Percentiles rank a stretch among this genome's conserved stretches.
These are phyloP conservation scores for Drosophila ezoana DNA, from an alignment of 2,888 invertebrate genomes.

Conservation along the genomic window DNA sequence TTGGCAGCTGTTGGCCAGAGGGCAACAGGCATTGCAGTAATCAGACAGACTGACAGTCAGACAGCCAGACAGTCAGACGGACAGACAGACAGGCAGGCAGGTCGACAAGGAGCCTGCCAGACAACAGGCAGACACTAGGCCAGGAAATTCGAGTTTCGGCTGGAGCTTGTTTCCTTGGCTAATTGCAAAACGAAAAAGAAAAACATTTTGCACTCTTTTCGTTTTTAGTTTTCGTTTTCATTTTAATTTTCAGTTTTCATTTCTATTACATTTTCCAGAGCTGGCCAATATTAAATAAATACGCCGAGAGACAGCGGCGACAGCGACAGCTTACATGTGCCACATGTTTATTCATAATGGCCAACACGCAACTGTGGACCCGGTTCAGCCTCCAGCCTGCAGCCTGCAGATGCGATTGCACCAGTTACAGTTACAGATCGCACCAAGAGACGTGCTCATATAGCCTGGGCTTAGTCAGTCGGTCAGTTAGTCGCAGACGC, in stretches of 20 bases:
- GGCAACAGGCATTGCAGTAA: slow-evolving; percentile 11
- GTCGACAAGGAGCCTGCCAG: slow-evolving; percentile 7
- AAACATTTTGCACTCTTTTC: slow-evolving; percentile 50
- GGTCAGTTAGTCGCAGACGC: slow-evolving; percentile 38
- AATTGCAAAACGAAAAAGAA: slow-evolving; percentile 60
- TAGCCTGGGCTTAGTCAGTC: slow-evolving; percentile 8
- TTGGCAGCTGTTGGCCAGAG: slow-evolving; percentile 30
- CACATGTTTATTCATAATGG: slow-evolving; percentile 75
- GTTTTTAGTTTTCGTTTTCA: slow-evolving; percentile 33
- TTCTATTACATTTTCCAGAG: slow-evolving; percentile 49
- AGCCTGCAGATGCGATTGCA: slow-evolving; percentile 22
- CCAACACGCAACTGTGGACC: slow-evolving; percentile 50
- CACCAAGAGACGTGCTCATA: slow-evolving; percentile 40
- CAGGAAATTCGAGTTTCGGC: slow-evolving; percentile 59
- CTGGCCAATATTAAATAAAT: slow-evolving; percentile 52
- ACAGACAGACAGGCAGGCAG: slow-evolving; percentile 41
- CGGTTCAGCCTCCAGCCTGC: slow-evolving; percentile 3
- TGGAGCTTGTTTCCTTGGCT: slow-evolving; percentile 68
- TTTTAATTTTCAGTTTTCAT: slow-evolving; percentile 28
- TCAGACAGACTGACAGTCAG: slow-evolving; percentile 19
- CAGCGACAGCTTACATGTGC: slow-evolving; percentile 60
- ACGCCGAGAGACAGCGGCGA: slow-evolving; percentile 11
- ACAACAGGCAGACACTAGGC: slow-evolving; percentile 29
- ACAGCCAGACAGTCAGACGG: slow-evolving; percentile 11
- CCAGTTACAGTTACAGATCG: slow-evolving; percentile 28